Base-by-base conservation (phyloP, 2,797 vertebrate genomes). In the Enteromius trimaculatus region DNA sequence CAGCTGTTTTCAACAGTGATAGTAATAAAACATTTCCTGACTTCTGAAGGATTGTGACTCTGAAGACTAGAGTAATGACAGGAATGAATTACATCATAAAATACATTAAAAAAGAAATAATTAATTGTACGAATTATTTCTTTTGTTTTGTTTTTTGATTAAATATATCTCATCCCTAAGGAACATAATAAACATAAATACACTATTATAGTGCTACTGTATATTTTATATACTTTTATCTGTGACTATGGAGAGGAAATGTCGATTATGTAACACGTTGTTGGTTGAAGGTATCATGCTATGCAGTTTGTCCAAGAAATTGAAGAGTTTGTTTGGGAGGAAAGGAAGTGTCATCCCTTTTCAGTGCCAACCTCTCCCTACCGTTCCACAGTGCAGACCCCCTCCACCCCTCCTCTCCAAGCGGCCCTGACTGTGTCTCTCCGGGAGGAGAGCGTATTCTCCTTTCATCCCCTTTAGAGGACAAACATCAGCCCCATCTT, bases 391-490 rank as follows among this genome's bases (percentile, higher is more conserved):
- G 49, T 80, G 71, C 70, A 68, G 6, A 77, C 74, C 65, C 62
- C n/a, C 68, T 16, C 17, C 74, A 21, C 65, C 66, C 65, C 65
- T 72, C 86, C 80, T 82, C 58, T 86, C 80, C 74, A 88, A 92
- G 89, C 83, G 71, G 91, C 91, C 91, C 90, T 91, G 92, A 90
- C 90, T 93, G 88, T 88, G 90, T 91, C 93, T 93, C 92, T 92
- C 70, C 80, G 92, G 92, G 92, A 93, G 90, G 86, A 89, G 90
- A 92, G 89, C 90, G 90, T 89, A 90, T 94, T 94, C 94, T 92
- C 94, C 94, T 96, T 95, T 95, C 94, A 95, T 95, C 93, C 93
- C 89, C 92, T 94, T 94, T 95, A 94, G 94, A 96, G 95, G 95
- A 95, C 95, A 95, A 94, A 95, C 95, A 94, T 95, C 94, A 94